These are phyloP conservation scores for Sitta carolinensis DNA, from an alignment of 2,797 vertebrate species.

Conservation along the genomic window DNA sequence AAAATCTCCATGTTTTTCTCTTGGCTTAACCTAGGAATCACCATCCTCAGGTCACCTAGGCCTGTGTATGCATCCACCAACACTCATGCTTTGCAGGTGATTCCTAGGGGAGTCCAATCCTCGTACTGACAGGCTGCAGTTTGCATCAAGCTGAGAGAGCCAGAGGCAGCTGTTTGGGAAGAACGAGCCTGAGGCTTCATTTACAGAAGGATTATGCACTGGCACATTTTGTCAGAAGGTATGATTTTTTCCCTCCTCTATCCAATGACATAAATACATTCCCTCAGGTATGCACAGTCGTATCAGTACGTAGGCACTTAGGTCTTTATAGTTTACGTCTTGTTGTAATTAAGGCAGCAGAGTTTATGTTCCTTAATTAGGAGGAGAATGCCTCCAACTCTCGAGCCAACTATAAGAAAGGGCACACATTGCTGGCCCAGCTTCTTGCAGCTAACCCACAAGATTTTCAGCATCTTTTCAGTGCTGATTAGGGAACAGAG, in stretches of 20 bases:
- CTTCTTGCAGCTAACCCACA: background rate
- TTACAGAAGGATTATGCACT: background rate
- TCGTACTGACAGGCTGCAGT: background rate
- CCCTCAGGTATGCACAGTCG: background rate
- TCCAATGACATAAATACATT: background rate
- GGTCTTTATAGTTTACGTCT: background rate
- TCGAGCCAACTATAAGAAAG: background rate
- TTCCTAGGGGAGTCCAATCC: background rate
- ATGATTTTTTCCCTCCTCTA: background rate
- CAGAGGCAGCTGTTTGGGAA: background rate
- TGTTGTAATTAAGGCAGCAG: conserved; percentile 4
- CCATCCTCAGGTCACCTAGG: background rate
- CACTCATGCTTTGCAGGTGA: too few species aligned
- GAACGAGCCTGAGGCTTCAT: background rate
- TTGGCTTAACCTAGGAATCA: background rate
- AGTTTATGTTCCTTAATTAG: conserved; percentile 37
- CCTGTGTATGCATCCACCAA: background rate
- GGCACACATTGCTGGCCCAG: background rate
- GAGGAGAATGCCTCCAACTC: background rate
- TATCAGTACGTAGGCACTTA: background rate
- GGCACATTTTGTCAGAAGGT: background rate
- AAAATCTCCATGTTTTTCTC: background rate
- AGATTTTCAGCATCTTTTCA: background rate
- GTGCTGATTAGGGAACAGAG: background rate
- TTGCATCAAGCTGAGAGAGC: background rate